phyloP scores from a whole-genome alignment of 2,888 invertebrate genomes.

The Spisula subtruncata region DNA sequence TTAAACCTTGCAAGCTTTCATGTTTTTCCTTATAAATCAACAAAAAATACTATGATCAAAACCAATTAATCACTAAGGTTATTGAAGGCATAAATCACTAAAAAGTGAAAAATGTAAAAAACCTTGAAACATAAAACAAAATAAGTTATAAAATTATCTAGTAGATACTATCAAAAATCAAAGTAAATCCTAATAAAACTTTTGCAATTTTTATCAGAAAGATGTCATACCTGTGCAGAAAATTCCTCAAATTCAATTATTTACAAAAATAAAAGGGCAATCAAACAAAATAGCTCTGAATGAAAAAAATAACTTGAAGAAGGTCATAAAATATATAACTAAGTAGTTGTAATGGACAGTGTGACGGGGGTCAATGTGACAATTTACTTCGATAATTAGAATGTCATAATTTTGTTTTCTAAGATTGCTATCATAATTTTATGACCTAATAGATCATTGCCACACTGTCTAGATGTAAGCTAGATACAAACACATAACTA shows the following conservation, averaged over 20 bases:
- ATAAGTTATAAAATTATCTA: neutral
- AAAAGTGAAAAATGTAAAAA: neutral
- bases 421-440: slow-evolving; percentile 34
- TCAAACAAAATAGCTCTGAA: too few species aligned
- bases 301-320: too few species aligned
- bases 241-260: neutral
- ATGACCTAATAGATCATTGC: slow-evolving; percentile 39
- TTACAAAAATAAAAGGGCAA: neutral
- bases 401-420: slow-evolving; percentile 45
- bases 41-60: neutral
- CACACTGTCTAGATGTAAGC: neutral
- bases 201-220: neutral
- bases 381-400: slow-evolving; percentile 37
- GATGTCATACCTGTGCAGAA: neutral
- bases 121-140: neutral
- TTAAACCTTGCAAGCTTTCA: neutral
- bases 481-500: neutral
- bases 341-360: too few species aligned
- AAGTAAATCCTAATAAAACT: neutral
- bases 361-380: neutral
- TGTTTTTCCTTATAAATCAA: neutral
- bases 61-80: neutral
- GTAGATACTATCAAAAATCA: neutral
- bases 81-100: neutral
- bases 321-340: too few species aligned